Evolutionary conservation across 2,113 vertebrate species (phyloP).

Genomic region (Zosterops hypoxanthus): DNA sequence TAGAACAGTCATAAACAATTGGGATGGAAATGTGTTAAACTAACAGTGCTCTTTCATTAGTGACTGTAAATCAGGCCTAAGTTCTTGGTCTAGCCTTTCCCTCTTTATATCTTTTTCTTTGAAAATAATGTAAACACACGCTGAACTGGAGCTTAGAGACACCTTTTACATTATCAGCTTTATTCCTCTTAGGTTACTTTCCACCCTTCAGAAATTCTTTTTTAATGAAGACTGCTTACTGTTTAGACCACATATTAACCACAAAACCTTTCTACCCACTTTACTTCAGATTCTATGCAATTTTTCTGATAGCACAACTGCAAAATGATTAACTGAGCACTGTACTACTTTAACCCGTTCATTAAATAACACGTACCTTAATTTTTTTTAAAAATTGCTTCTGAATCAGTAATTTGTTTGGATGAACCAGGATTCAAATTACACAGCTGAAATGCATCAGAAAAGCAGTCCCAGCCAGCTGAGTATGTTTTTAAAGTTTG

Average conservation of each 20-base stretch:
- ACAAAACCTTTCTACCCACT: background rate
- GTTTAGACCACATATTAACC: background rate
- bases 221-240: background rate
- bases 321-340: background rate
- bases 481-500: constrained; percentile 8
- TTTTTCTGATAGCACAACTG: background rate
- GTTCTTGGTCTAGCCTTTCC: background rate
- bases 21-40: background rate
- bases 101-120: background rate
- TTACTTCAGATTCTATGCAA: background rate
- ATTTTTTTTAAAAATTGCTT: background rate
- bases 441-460: constrained; percentile 28
- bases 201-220: background rate
- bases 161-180: background rate
- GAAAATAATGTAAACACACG: background rate
- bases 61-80: background rate
- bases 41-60: background rate
- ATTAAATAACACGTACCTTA: background rate
- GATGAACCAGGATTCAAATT: background rate
- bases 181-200: background rate
- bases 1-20: background rate
- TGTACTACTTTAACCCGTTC: background rate
- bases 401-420: background rate
- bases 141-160: background rate
- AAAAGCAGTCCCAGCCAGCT: background rate